Evolutionary conservation across 2,888 invertebrate genomes (phyloP).

Genomic region (Dryobotodes eremita): DNA sequence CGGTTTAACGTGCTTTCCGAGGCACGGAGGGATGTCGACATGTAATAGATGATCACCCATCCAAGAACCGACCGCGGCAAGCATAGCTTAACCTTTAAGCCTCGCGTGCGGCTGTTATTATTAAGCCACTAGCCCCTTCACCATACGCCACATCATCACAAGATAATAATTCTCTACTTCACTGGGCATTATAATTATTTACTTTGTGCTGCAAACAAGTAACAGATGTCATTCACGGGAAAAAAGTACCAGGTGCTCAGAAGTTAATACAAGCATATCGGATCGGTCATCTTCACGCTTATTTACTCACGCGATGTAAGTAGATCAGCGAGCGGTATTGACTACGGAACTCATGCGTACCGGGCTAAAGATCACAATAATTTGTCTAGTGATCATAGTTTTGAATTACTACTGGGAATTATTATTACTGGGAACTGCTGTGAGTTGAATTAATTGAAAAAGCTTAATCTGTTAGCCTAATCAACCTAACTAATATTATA

Average conservation of each 20-base stretch:
- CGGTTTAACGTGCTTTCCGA: not conserved
- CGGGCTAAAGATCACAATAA: conserved; percentile 9
- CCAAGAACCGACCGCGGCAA: too few relatives aligned
- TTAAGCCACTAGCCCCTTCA: not conserved
- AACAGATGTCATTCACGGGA: conserved; percentile 19
- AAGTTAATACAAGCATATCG: conserved; percentile 39
- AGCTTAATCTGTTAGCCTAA: not conserved
- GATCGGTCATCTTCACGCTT: conserved; percentile 48
- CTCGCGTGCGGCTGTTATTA: not conserved
- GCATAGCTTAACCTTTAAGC: too few relatives aligned
- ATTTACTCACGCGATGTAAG: conserved; percentile 27
- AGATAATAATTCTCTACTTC: not conserved
- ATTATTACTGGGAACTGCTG: not conserved
- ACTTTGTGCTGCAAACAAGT: not conserved
- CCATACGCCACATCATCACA: not conserved
- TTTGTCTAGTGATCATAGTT: not conserved
- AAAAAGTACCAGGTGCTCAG: conserved; percentile 39
- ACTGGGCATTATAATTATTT: not conserved
- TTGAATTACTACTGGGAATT: not conserved
- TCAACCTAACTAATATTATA: too few relatives aligned
- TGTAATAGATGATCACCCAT: too few relatives aligned
- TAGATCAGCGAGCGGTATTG: conserved; percentile 43
- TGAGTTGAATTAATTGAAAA: not conserved
- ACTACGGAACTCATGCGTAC: not conserved
- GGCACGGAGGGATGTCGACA: too few relatives aligned